A percentile compares a stretch with the other conserved stretches of the same genome.
phyloP scores from a whole-genome alignment of 1,140 invertebrate genomes.

The Drosophila obscura region DNA sequence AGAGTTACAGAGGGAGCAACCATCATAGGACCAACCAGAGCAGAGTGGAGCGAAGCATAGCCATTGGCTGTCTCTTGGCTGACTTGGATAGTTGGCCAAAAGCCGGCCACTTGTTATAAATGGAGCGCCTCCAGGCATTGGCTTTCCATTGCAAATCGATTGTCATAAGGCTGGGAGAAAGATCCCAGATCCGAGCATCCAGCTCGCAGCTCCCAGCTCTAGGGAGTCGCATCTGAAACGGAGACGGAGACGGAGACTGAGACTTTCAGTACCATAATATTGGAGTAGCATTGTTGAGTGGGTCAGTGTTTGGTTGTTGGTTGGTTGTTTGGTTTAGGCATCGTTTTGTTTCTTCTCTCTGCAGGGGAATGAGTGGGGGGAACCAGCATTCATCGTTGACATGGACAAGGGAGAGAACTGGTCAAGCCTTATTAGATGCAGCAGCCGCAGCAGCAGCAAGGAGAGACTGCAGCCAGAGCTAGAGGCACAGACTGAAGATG shows the following conservation, averaged over 20 bases:
- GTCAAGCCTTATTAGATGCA: conserved; percentile 55
- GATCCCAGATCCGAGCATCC: too few species aligned
- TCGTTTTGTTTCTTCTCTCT: conserved; percentile 15
- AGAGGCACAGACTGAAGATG: conserved; percentile 38
- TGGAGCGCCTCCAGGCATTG: conserved; percentile 73
- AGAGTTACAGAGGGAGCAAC: conserved; percentile 4
- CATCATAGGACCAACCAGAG: conserved; percentile 13
- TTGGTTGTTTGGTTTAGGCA: conserved; percentile 33
- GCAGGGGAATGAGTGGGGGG: too few species aligned
- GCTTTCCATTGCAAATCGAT: conserved; percentile 81
- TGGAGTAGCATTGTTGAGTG: conserved; percentile 43
- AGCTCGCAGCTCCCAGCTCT: too few species aligned
- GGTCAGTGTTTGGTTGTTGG: conserved; percentile 39
- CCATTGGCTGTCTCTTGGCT: neutral
- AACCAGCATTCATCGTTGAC: conserved; percentile 21
- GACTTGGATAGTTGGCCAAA: conserved; percentile 33
- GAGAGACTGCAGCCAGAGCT: conserved; percentile 8
- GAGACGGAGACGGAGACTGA: conserved; percentile 3
- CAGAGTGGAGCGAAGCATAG: conserved; percentile 3
- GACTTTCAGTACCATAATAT: conserved; percentile 40
- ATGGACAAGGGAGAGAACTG: conserved; percentile 44
- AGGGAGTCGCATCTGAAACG: too few species aligned
- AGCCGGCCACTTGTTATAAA: conserved; percentile 76
- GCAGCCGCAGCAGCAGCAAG: neutral
- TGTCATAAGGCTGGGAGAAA: conserved; percentile 66